Evolutionary conservation across 2,797 vertebrate species (phyloP).

Genomic region (Oreochromis mossambicus): DNA sequence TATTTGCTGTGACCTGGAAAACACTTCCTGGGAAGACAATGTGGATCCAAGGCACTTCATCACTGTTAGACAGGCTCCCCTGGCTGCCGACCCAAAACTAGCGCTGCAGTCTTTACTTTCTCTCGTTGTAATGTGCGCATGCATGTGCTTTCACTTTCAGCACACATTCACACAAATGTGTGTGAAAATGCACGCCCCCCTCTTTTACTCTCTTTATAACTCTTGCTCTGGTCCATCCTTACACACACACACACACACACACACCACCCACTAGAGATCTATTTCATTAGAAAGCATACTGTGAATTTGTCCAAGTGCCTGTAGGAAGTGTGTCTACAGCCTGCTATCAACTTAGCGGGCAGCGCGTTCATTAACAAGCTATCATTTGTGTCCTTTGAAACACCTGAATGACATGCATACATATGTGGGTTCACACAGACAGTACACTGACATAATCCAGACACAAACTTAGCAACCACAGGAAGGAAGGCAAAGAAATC

Average conservation of each 20-base stretch:
- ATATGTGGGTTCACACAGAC: neutral
- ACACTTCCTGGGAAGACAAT: constrained; percentile 72
- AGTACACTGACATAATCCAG: neutral
- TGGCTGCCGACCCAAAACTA: constrained; percentile 72
- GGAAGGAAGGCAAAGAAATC: neutral
- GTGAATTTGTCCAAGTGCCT: constrained; percentile 7
- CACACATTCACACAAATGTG: neutral
- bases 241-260: neutral
- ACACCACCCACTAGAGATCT: neutral
- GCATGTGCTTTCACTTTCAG: constrained; percentile 9
- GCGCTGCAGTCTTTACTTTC: constrained; percentile 50
- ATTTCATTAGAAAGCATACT: constrained; percentile 26
- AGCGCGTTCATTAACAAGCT: constrained; percentile 27
- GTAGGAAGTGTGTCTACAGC: constrained; percentile 46
- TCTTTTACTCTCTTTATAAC: constrained; percentile 9
- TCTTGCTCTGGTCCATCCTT: constrained; percentile 2
- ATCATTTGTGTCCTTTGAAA: constrained; percentile 20
- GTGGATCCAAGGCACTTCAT: constrained; percentile 75
- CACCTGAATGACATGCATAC: constrained; percentile 20
- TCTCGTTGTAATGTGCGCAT: constrained; percentile 11
- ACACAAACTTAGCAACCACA: neutral
- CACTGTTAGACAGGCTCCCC: constrained; percentile 69
- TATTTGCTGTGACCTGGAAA: constrained; percentile 74
- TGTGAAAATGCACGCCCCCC: constrained; percentile 19
- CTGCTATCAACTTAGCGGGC: constrained; percentile 31